These are phyloP conservation scores for Morbakka virulenta DNA, from an alignment of 30 jellyfish, hydroid and myxozoan species.

Conservation along the genomic window DNA sequence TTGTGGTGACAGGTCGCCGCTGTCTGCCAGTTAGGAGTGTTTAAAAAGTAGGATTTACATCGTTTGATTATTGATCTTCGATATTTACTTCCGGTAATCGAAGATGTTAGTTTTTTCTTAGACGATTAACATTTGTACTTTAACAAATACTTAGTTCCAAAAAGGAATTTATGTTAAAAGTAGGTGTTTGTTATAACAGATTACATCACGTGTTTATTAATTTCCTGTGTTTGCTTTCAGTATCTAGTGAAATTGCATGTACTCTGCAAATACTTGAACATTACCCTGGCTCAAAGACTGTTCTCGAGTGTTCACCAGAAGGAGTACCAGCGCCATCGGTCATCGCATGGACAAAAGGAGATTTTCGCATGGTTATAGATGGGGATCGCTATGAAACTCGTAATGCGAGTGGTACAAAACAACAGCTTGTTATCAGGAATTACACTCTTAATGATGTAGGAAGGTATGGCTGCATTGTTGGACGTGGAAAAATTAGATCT, in stretches of 20 bases:
- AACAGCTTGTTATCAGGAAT: conserved; percentile 34
- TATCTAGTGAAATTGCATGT: conserved; percentile 52
- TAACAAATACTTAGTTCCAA: no score
- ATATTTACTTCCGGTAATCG: no score
- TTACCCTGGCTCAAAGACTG: conserved; percentile 69
- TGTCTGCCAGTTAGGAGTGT: no score
- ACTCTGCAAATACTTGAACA: conserved; percentile 38
- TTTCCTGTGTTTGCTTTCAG: conserved; percentile 11
- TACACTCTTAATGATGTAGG: conserved; percentile 58
- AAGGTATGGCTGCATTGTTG: conserved; percentile 66
- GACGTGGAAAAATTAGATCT: conserved; percentile 45
- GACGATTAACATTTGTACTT: no score
- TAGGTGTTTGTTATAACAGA: no score
- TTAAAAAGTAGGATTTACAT: no score
- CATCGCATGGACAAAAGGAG: conserved; percentile 66
- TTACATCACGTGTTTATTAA: no score
- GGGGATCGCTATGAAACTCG: conserved; percentile 16
- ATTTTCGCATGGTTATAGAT: conserved; percentile 11
- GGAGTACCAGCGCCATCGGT: conserved; percentile 57
- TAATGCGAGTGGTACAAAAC: conserved; percentile 14
- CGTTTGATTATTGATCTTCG: no score
- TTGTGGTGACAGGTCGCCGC: no score
- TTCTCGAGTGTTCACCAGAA: conserved; percentile 59
- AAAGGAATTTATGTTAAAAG: no score
- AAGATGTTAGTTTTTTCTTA: no score